Evolutionary conservation across 2,888 invertebrate species (phyloP).

Genomic region (Andricus curvator): DNA sequence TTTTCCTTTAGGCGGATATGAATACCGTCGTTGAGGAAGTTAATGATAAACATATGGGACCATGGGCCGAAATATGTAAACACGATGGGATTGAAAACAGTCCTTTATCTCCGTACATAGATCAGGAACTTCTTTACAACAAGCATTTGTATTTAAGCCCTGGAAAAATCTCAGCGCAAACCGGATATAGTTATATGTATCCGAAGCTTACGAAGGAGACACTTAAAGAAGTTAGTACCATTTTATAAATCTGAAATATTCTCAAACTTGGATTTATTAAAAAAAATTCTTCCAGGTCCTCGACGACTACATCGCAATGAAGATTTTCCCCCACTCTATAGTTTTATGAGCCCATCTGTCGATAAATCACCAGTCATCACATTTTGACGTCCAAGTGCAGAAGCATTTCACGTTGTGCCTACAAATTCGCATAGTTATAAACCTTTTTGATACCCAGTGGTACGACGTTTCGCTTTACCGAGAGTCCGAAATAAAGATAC

Average conservation of each 20-base stretch:
- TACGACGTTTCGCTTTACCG: slow-evolving; percentile 44
- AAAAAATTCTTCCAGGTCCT: slow-evolving; percentile 81
- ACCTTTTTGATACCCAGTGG: slow-evolving; percentile 19
- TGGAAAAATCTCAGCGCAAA: slow-evolving; percentile 80
- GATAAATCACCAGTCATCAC: neutral
- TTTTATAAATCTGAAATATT: slow-evolving; percentile 3
- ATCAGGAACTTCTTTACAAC: slow-evolving; percentile 89
- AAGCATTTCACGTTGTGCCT: slow-evolving; percentile 74
- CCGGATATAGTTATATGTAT: slow-evolving; percentile 82
- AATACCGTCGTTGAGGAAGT: slow-evolving; percentile 91
- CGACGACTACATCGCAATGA: slow-evolving; percentile 89
- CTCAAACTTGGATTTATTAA: slow-evolving; percentile 22
- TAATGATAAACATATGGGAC: slow-evolving; percentile 95
- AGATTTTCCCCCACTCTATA: slow-evolving; percentile 89
- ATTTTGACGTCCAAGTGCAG: slow-evolving; percentile 29
- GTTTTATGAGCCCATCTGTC: slow-evolving; percentile 78
- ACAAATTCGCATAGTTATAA: slow-evolving; percentile 47
- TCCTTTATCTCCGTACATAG: slow-evolving; percentile 93
- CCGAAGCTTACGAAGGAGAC: slow-evolving; percentile 83
- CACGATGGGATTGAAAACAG: slow-evolving; percentile 88
- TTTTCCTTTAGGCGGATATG: slow-evolving; percentile 84
- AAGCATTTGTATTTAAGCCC: slow-evolving; percentile 89
- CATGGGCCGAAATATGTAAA: slow-evolving; percentile 94
- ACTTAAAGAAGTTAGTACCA: slow-evolving; percentile 81
- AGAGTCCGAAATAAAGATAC: slow-evolving; percentile 48